Evolutionary conservation across 1,140 invertebrate genomes (phyloP).

Genomic region (Drosophila kanapiae): DNA sequence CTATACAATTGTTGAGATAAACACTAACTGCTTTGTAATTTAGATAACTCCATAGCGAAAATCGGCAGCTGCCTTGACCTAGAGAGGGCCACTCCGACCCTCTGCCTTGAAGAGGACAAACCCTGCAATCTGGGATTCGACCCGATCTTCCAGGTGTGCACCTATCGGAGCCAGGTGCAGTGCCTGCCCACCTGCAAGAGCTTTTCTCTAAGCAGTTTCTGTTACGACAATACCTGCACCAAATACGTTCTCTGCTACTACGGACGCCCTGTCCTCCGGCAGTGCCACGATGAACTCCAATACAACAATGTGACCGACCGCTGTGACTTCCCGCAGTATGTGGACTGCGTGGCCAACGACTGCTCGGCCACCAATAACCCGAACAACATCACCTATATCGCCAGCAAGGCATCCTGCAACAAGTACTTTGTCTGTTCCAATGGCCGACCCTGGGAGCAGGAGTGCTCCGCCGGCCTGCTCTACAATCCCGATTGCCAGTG

Average conservation of each 20-base stretch:
- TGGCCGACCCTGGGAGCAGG: constrained; percentile 54
- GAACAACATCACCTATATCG: constrained; percentile 61
- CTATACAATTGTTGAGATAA: not conserved
- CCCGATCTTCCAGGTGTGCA: constrained; percentile 44
- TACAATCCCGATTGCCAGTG: constrained; percentile 58
- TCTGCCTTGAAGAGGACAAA: not conserved
- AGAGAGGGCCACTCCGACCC: not conserved
- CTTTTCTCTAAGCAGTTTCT: constrained; percentile 45
- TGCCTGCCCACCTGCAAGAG: constrained; percentile 42
- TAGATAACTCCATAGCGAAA: not conserved
- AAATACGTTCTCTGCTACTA: constrained; percentile 70
- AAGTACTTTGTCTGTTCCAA: constrained; percentile 75
- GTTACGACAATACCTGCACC: constrained; percentile 68
- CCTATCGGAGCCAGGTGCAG: not conserved
- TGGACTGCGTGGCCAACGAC: constrained; percentile 70
- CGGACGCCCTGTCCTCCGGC: constrained; percentile 45
- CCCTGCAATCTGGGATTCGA: constrained; percentile 43
- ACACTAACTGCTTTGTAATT: not conserved
- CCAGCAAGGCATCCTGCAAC: constrained; percentile 66
- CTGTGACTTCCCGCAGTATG: constrained; percentile 66
- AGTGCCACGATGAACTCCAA: constrained; percentile 59
- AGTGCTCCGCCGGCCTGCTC: constrained; percentile 58
- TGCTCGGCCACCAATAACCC: constrained; percentile 48
- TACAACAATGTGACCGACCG: constrained; percentile 66
- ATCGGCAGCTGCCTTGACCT: constrained; percentile 23